Conservation (phyloP, 2,888 invertebrate genomes). For the Drosophila atripex region DNA sequence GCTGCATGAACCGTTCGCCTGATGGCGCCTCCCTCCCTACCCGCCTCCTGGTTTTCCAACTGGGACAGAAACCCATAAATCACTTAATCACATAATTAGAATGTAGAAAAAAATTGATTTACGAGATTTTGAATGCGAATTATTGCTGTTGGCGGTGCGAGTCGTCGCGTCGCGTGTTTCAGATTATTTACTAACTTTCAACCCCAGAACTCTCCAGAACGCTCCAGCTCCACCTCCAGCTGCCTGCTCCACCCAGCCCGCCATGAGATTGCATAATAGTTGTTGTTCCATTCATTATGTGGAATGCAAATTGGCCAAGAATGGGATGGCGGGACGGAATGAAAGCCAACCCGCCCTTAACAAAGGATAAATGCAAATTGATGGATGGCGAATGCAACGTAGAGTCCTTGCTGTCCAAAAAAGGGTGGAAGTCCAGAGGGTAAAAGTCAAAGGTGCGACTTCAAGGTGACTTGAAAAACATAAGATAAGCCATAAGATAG, state of each 20-base stretch:
- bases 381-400: conserved; percentile 32
- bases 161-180: conserved; percentile 74
- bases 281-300: conserved; percentile 31
- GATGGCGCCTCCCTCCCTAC: conserved; percentile 28
- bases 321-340: background rate
- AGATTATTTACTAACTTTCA: conserved; percentile 67
- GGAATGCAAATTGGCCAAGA: conserved; percentile 37
- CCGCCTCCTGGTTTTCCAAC: conserved; percentile 12
- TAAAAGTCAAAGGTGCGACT: conserved; percentile 5
- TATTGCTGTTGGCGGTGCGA: conserved; percentile 35
- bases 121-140: conserved; percentile 74
- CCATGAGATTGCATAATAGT: conserved; percentile 46
- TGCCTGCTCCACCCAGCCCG: background rate
- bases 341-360: background rate
- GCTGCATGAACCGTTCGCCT: background rate
- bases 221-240: background rate
- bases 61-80: conserved; percentile 66
- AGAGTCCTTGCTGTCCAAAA: conserved; percentile 13
- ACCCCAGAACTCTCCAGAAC: background rate
- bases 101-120: conserved; percentile 78
- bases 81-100: conserved; percentile 80
- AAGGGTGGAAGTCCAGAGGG: conserved; percentile 2
- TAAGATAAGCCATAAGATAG: background rate
- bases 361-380: conserved; percentile 26
- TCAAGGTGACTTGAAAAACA: conserved; percentile 36